These are phyloP conservation scores for Hipposideros armiger DNA, from an alignment of 2,113 vertebrate species.

Conservation along the genomic window DNA sequence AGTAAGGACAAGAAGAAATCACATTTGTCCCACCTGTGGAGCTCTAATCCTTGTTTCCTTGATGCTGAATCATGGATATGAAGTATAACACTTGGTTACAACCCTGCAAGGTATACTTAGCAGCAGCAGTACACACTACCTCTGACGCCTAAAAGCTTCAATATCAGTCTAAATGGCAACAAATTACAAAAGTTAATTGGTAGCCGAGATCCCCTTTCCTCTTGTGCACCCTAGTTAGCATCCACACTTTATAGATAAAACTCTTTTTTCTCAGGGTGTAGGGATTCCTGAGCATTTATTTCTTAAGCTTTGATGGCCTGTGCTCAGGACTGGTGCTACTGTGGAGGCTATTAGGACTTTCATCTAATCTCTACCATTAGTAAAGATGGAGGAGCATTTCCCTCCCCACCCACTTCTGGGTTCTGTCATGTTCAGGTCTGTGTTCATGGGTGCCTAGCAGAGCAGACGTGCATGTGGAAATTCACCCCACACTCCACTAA, in stretches of 20 bases:
- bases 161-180: not conserved
- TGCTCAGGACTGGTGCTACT: not conserved
- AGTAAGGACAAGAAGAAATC: not conserved
- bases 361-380: not conserved
- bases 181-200: not conserved
- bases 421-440: not conserved
- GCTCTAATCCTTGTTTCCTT: not conserved
- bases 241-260: not conserved
- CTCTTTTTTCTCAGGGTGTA: not conserved
- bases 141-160: not conserved
- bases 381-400: not conserved
- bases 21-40: not conserved
- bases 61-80: not conserved
- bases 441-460: not conserved
- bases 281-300: not conserved
- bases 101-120: not conserved
- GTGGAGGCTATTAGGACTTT: not conserved
- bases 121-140: not conserved
- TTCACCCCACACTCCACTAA: not conserved
- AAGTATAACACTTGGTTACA: not conserved
- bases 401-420: not conserved
- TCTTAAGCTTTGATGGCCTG: not conserved
- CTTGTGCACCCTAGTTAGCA: not conserved
- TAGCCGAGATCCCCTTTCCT: not conserved
- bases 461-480: accelerated